Percentiles rank a stretch among this genome's conserved stretches.
phyloP scores from a whole-genome alignment of 2,797 vertebrate genomes.

The Discoglossus pictus region DNA sequence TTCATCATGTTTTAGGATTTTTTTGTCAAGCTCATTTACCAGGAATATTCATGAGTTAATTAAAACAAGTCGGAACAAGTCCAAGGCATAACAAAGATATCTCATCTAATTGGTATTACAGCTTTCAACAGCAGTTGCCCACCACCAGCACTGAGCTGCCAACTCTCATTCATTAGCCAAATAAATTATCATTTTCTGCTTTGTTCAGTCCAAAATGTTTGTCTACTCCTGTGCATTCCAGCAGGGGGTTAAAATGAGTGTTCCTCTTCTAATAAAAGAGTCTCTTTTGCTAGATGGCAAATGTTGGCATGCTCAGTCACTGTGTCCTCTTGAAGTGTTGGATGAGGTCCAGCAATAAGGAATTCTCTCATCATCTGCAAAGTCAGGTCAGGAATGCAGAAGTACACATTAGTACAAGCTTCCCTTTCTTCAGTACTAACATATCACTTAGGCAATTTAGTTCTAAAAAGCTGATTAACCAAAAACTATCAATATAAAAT shows the following conservation, averaged over 20 bases:
- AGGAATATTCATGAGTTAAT: constrained; percentile 42
- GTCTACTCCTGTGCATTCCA: constrained; percentile 6
- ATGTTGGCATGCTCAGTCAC: constrained; percentile 35
- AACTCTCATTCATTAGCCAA: constrained; percentile 25
- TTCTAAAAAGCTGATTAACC: too few species aligned
- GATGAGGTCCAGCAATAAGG: constrained; percentile 25
- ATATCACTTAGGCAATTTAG: background rate
- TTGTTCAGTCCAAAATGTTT: constrained; percentile 30
- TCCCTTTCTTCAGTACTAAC: background rate
- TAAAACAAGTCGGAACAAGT: constrained; percentile 18
- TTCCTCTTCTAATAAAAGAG: constrained; percentile 38
- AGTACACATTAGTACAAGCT: constrained; percentile 1
- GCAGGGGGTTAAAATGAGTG: constrained; percentile 28
- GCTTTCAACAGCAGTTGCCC: constrained; percentile 23
- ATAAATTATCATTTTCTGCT: constrained; percentile 1
- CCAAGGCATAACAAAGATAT: constrained; percentile 10
- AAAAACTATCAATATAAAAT: too few species aligned
- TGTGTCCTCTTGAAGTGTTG: constrained; percentile 31
- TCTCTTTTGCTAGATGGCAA: constrained; percentile 39
- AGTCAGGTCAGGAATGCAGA: constrained; percentile 41
- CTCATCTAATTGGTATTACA: constrained; percentile 33
- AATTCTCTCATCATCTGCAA: constrained; percentile 45
- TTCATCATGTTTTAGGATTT: too few species aligned
- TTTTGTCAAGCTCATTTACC: constrained; percentile 21
- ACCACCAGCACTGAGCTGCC: constrained; percentile 10